Evolutionary conservation across 2,888 invertebrate species (phyloP), one percentile per base, ranked within the genome.

Genomic region (Zonitis immaculata): DNA sequence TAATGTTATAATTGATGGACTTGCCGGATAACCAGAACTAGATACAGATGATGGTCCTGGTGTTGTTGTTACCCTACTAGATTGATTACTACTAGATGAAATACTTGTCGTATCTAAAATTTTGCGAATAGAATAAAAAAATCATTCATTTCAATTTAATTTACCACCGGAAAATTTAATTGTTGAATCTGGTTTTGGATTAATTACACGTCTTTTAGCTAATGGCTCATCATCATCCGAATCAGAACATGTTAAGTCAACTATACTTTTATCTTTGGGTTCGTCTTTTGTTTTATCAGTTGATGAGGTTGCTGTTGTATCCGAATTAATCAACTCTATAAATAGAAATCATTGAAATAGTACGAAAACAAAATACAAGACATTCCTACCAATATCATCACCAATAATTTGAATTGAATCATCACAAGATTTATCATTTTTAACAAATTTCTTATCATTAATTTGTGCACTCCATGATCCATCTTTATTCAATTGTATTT

Each of bases 401-500:
- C 86, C 81, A 62, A 89, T 88, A 61, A 88, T 85, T 62, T 88
- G 88, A 62, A 88, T 83, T 8, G 82, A 82, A 65, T 79, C 80
- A 56, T 80, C 80, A 20, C 61, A 56, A 18, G 79, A 76, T 45
- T 77, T 77, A 56, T 78, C 78, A 54, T 78, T 72, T 51, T 79
- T 77, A 53, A 81, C 80, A 11, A 80, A 75, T 44, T 85, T 82
- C 47, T 88, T 87, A 18, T 78, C 70, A 51, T 79, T 76, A 28
- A 81, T 78, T 60, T 88, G 84, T 62, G 86, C 84, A 14, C 88
- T 89, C 91, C 91, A 92, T 42, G 84, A 88, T 53, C 92, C 91
- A 74, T 92, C 91, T 69, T 89, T 87, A 68, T 88, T 83, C 54
- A 92, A 77, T 68, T 91, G 90, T 70, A 92, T 89, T 78, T 92